Conservation (phyloP, 2,888 invertebrate species). For the Nebria salina region DNA sequence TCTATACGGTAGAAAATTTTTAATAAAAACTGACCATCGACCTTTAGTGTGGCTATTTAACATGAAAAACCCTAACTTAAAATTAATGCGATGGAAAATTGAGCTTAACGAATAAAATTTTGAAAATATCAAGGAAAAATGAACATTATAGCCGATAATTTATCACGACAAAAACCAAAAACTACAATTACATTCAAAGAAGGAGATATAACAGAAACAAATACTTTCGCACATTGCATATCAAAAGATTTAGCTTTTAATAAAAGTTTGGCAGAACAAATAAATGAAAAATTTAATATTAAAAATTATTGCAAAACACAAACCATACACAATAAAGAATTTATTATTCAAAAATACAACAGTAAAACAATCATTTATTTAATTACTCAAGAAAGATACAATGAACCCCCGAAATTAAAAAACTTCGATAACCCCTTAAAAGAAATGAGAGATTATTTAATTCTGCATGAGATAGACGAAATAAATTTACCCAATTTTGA, state of each 20-base stretch:
- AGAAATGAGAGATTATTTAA: too few species aligned
- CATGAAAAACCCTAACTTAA: constrained; percentile 28
- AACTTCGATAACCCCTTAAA: too few species aligned
- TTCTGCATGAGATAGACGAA: too few species aligned
- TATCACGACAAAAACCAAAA: too few species aligned
- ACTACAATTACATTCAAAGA: not conserved
- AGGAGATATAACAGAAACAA: constrained; percentile 20
- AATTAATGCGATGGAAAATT: constrained; percentile 4
- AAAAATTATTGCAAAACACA: constrained; percentile 5
- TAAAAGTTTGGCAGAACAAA: constrained; percentile 18
- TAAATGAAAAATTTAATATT: constrained; percentile 24
- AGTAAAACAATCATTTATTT: too few species aligned
- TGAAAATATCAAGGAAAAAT: too few species aligned
- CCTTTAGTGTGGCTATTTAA: constrained; percentile 21
- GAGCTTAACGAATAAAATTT: too few species aligned
- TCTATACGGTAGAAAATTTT: constrained; percentile 19
- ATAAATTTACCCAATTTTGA: too few species aligned
- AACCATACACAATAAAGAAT: not conserved
- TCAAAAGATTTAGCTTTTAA: constrained; percentile 20
- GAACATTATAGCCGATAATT: too few species aligned
- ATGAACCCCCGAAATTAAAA: too few species aligned
- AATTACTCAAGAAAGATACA: too few species aligned
- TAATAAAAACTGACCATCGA: constrained; percentile 24
- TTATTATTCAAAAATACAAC: too few species aligned
- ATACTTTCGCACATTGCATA: constrained; percentile 14